These are phyloP conservation scores for Triplophysa bombifrons DNA, from an alignment of 2,797 vertebrate species.

Conservation along the genomic window DNA sequence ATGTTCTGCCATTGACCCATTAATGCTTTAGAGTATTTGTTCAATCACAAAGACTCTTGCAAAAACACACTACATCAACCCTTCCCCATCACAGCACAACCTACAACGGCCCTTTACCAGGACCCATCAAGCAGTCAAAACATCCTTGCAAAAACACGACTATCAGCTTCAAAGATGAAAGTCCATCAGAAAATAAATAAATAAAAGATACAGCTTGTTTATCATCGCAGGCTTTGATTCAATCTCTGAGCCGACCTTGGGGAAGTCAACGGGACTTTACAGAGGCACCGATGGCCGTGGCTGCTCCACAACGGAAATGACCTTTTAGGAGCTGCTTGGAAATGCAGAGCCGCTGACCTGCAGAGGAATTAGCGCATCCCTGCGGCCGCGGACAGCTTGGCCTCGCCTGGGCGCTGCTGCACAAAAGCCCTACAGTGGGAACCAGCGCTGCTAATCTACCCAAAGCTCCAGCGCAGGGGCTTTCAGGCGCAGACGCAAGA, in stretches of 20 bases:
- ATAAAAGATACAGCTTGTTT: conserved; percentile 55
- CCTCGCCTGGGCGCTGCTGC: conserved; percentile 76
- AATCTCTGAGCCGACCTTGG: conserved; percentile 21
- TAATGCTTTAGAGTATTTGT: conserved; percentile 47
- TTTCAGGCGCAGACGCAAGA: conserved; percentile 65
- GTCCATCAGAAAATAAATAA: conserved; percentile 43
- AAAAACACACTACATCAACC: conserved; percentile 51
- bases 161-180: conserved; percentile 51
- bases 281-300: conserved; percentile 29
- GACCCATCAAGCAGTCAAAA: conserved; percentile 49
- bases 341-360: conserved; percentile 75
- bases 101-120: conserved; percentile 16
- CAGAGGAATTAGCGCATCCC: conserved; percentile 77
- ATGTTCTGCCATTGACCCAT: conserved; percentile 40
- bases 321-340: conserved; percentile 62
- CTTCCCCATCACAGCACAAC: conserved; percentile 22
- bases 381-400: conserved; percentile 77
- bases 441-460: conserved; percentile 78
- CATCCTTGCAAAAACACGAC: conserved; percentile 54
- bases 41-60: conserved; percentile 47
- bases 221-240: conserved; percentile 53
- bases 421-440: conserved; percentile 70
- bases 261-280: conserved; percentile 19
- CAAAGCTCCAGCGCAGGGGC: conserved; percentile 74
- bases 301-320: conserved; percentile 48